These are phyloP conservation scores for Anisognathus igniventris DNA, from an alignment of 2,797 vertebrate species.

Conservation along the genomic window DNA sequence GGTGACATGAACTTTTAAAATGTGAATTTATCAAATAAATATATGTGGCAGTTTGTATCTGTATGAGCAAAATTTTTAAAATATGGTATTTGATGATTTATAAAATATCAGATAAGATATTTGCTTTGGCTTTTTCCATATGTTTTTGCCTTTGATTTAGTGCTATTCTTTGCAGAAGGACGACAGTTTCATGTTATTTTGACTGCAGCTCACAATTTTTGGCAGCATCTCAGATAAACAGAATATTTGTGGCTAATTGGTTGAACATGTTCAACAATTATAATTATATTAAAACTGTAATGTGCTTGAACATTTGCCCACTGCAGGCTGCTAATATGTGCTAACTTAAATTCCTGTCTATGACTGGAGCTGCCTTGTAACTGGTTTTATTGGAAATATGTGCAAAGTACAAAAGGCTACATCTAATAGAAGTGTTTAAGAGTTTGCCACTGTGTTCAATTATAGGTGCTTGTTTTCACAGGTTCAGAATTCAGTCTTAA, in stretches of 20 bases:
- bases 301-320: conserved; percentile 68
- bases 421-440: neutral
- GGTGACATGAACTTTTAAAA: conserved; percentile 37
- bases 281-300: conserved; percentile 73
- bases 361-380: neutral
- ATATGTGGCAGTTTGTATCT: conserved; percentile 27
- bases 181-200: conserved; percentile 55
- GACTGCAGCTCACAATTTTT: conserved; percentile 64
- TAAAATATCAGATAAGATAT: conserved; percentile 63
- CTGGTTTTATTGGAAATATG: neutral
- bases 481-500: neutral
- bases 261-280: conserved; percentile 71
- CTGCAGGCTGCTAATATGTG: conserved; percentile 32
- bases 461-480: neutral
- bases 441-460: neutral
- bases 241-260: conserved; percentile 76
- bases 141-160: conserved; percentile 49
- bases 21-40: conserved; percentile 63
- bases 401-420: neutral
- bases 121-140: conserved; percentile 57
- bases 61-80: conserved; percentile 2
- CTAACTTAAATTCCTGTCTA: conserved; percentile 37
- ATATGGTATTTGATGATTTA: conserved; percentile 50
- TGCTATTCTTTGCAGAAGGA: conserved; percentile 50
- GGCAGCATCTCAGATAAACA: conserved; percentile 74